These are phyloP conservation scores for Leucosticte australis DNA, from an alignment of 2,113 vertebrate species.

Conservation along the genomic window DNA sequence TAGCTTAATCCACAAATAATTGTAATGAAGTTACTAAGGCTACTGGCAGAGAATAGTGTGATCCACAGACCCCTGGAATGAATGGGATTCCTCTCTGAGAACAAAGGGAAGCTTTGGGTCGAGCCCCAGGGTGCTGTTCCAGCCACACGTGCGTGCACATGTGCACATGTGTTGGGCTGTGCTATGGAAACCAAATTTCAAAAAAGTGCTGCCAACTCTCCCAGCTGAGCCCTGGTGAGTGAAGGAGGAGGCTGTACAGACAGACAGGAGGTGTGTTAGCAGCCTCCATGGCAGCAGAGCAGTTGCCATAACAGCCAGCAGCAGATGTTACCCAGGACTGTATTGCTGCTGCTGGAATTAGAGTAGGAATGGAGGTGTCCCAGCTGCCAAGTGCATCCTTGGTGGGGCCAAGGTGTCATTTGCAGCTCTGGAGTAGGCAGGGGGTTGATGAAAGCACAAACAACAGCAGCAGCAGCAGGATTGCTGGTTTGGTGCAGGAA, in stretches of 20 bases:
- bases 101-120: neutral
- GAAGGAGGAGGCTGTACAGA: neutral
- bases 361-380: neutral
- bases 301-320: conserved; percentile 46
- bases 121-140: neutral
- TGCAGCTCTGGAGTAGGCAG: neutral
- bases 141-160: rapidly evolving
- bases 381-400: neutral
- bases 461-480: neutral
- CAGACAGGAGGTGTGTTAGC: conserved; percentile 11
- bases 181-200: neutral
- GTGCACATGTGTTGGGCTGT: neutral
- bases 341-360: neutral
- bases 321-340: neutral
- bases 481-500: neutral
- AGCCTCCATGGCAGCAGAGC: conserved; percentile 27
- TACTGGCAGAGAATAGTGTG: neutral
- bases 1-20: neutral
- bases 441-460: neutral
- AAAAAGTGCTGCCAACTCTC: neutral
- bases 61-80: neutral
- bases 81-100: neutral
- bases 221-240: neutral
- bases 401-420: neutral
- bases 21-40: neutral